Evolutionary conservation across 37 sponge, comb jelly and placozoan species (phyloP), one percentile per base, ranked within the genome.

Genomic region (Lycopodina hypogea): DNA sequence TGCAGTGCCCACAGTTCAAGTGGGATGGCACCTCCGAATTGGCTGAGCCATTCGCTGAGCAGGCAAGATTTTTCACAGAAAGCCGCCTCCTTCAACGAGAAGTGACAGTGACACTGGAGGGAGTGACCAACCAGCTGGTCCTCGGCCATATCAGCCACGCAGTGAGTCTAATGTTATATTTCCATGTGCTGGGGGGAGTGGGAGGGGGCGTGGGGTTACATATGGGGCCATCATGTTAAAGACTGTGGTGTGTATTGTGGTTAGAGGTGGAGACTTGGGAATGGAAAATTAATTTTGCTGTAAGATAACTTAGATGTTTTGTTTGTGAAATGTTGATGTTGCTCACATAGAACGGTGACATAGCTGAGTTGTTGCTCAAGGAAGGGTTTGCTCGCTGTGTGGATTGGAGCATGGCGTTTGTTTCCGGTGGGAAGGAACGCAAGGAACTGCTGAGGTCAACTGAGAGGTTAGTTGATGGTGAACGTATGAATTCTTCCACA

Each of bases 331-430:
- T n/a, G n/a, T n/a, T n/a, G n/a, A n/a, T n/a, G n/a, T n/a, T n/a
- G n/a, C 14, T 60, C 17, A 7, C 12, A 3, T 40, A 80, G 71
- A 71, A 71, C 23, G 81, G 96, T 14, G 96, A 90, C 89, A 99
- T 99, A 38, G 90, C 99, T 23, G 93, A 94, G 82, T 72, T 87
- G 4, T 77, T 99, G 70, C 53, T 99, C 56, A 81, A 70, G 56
- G 95, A 96, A 80, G 99, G 99, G 1, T 89, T 85, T 79, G 99
- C 95, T 61, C 81, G 89, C 14, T 93, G 97, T 85, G 95, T 99
- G 23, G 97, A 99, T 68, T 99, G 99, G 99, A 90, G 93, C 41
- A 97, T 97, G 88, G 84, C 78, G 30, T 67, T 94, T 12, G 86
- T 97, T 45, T 81, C 84, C 40, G 59, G 40, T 15, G 96, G 78